phyloP scores from a whole-genome alignment of 1,140 invertebrate species.

The Calephelis virginiensis region DNA sequence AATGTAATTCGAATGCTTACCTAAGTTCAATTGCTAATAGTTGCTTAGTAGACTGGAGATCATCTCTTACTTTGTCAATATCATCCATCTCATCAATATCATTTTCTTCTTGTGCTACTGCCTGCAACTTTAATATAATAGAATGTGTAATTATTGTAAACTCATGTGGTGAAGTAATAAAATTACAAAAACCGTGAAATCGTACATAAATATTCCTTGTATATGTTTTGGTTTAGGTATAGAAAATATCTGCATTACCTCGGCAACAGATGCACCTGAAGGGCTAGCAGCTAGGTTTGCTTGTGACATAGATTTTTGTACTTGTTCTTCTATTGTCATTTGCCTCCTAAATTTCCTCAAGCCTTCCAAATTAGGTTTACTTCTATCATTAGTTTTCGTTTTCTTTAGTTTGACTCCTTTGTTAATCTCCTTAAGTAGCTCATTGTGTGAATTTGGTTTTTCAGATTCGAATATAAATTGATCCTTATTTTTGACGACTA shows the following conservation, averaged over 20 bases:
- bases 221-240: conserved; percentile 17
- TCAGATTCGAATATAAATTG: conserved; percentile 95
- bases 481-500: conserved; percentile 83
- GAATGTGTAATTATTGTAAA: not conserved
- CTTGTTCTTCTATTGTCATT: conserved; percentile 92
- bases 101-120: conserved; percentile 73
- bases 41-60: conserved; percentile 94
- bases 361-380: conserved; percentile 89
- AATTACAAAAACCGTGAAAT: too few species aligned
- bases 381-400: conserved; percentile 90
- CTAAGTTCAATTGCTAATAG: conserved; percentile 90
- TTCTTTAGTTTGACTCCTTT: conserved; percentile 87
- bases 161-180: too few species aligned
- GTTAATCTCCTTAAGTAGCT: conserved; percentile 90
- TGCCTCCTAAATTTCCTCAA: conserved; percentile 91
- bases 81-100: conserved; percentile 92
- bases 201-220: not conserved
- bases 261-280: conserved; percentile 53
- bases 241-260: conserved; percentile 42
- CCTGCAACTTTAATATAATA: conserved; percentile 12
- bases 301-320: conserved; percentile 88
- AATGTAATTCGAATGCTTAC: conserved; percentile 38
- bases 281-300: conserved; percentile 77
- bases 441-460: conserved; percentile 89
- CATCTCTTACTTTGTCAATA: conserved; percentile 93